Evolutionary conservation across 2,113 vertebrate species (phyloP).

Genomic region (Dolichallabes microphthalmus): DNA sequence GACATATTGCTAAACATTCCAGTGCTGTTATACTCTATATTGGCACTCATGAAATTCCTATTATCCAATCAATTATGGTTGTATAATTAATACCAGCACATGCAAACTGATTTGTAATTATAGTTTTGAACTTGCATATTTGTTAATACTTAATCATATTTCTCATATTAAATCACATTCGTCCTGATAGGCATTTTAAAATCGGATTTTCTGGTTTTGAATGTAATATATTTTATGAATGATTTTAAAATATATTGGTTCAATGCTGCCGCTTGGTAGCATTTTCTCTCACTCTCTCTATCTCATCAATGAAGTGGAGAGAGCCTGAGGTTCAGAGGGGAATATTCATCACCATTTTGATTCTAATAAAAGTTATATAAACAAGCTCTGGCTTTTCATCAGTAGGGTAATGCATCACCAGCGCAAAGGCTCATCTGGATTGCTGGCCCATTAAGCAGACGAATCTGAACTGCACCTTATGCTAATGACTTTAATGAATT

Average conservation of each 20-base stretch:
- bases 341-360: constrained; percentile 16
- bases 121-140: neutral
- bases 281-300: neutral
- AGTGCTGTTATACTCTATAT: no score
- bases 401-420: constrained; percentile 16
- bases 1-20: no score
- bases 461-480: constrained; percentile 24
- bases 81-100: neutral
- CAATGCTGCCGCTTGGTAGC: neutral
- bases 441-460: constrained; percentile 30
- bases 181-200: neutral
- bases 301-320: neutral
- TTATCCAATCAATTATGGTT: no score
- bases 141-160: neutral
- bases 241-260: neutral
- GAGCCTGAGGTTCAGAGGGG: constrained; percentile 16
- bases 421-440: constrained; percentile 13
- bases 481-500: constrained; percentile 37
- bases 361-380: constrained; percentile 28
- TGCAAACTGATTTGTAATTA: neutral
- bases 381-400: constrained; percentile 15
- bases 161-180: neutral
- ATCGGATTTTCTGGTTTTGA: neutral
- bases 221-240: neutral
- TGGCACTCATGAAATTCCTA: no score